A percentile compares a stretch with the other conserved stretches of the same genome.
These are phyloP conservation scores for Agrilus cyanescens DNA, from an alignment of 2,888 invertebrate species.

Conservation along the genomic window DNA sequence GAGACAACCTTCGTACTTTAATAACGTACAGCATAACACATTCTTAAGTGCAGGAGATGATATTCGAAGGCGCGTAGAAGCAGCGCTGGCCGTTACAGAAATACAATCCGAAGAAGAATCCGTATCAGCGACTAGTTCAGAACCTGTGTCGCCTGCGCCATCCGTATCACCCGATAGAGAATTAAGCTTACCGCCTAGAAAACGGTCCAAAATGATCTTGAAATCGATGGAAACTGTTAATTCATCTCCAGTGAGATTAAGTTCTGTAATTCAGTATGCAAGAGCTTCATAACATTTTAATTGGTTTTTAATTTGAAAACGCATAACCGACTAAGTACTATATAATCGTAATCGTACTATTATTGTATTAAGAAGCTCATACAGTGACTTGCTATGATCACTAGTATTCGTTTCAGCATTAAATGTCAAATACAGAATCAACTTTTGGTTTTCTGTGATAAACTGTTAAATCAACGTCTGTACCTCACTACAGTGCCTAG, in stretches of 20 bases:
- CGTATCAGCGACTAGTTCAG: conserved; percentile 47
- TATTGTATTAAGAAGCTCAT: no score
- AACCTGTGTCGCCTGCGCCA: conserved; percentile 40
- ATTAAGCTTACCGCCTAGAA: conserved; percentile 62
- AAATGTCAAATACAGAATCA: conserved; percentile 1
- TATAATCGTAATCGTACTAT: no score
- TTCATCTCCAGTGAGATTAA: conserved; percentile 35
- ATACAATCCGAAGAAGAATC: conserved; percentile 41
- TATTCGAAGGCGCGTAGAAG: conserved; percentile 50
- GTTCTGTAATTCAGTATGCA: conserved; percentile 80
- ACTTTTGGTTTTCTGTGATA: conserved; percentile 35
- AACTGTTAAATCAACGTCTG: conserved; percentile 28
- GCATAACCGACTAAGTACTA: no score
- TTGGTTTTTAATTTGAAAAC: not conserved
- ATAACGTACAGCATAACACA: conserved; percentile 24
- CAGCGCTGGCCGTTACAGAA: conserved; percentile 45
- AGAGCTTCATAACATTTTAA: conserved; percentile 44
- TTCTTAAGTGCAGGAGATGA: conserved; percentile 39
- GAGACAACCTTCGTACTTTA: conserved; percentile 27
- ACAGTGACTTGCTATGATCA: no score
- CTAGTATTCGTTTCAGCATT: no score
- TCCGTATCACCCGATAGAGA: conserved; percentile 39
- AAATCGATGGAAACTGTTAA: conserved; percentile 45
- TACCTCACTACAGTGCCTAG: conserved; percentile 39
- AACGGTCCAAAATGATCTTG: conserved; percentile 65